phyloP scores from a whole-genome alignment of 2,113 vertebrate species.

The Uria lomvia region DNA sequence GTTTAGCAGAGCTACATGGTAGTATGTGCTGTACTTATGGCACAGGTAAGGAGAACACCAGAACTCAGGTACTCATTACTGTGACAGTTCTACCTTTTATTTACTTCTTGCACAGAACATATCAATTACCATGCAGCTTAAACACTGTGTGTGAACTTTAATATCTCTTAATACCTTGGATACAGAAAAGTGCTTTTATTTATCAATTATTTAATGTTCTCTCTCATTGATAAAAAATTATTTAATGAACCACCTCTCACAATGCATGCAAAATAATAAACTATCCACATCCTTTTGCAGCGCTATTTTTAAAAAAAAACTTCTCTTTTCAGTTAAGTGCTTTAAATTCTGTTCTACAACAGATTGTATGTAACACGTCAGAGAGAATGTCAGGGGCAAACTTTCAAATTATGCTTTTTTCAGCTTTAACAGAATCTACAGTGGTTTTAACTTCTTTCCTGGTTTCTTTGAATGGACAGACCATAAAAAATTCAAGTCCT shows the following conservation, averaged over 20 bases:
- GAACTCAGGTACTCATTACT: not conserved
- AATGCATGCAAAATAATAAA: not conserved
- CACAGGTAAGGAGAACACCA: not conserved
- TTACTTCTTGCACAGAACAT: not conserved
- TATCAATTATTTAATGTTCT: not conserved
- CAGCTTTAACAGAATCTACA: not conserved
- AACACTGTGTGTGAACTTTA: not conserved
- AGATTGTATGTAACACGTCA: fast-evolving
- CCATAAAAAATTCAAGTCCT: not conserved
- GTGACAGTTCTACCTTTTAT: not conserved
- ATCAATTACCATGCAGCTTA: not conserved
- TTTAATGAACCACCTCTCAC: not conserved
- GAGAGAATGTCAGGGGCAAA: not conserved
- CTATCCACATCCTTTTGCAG: not conserved
- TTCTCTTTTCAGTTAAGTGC: not conserved
- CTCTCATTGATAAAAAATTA: not conserved
- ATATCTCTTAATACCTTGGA: not conserved
- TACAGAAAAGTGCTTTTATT: not conserved
- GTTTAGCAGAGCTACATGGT: not conserved
- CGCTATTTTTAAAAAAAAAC: not conserved
- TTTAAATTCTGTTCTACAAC: not conserved
- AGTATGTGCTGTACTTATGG: not conserved
- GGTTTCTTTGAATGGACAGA: not conserved
- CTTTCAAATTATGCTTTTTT: not conserved
- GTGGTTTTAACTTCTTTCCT: not conserved